Conservation (phyloP, 2,888 invertebrate genomes). For the Sminthurinus aureus region DNA sequence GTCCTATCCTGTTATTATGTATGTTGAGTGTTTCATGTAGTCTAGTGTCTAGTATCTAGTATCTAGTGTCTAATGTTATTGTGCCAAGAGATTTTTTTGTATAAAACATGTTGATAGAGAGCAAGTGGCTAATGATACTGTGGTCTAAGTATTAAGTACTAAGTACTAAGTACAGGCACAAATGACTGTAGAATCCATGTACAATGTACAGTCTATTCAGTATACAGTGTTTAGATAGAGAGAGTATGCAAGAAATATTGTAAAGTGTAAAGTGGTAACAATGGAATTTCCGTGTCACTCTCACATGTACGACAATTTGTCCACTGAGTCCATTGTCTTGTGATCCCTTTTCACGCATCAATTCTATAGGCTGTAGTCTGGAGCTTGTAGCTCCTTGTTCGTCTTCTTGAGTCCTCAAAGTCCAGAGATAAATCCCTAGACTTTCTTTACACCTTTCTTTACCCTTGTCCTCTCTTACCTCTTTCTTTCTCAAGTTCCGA, state of each 20-base stretch:
- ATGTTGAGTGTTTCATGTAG: background rate
- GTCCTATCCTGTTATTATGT: background rate
- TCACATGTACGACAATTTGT: conserved; percentile 58
- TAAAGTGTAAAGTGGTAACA: conserved; percentile 44
- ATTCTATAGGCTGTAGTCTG: no score
- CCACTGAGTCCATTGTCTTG: conserved; percentile 42
- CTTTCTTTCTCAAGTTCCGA: background rate
- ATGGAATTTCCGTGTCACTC: conserved; percentile 58
- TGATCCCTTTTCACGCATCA: conserved; percentile 23
- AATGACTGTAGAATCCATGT: conserved; percentile 4
- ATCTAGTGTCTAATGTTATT: no score
- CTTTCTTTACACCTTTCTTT: background rate
- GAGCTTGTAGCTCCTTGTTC: conserved; percentile 2
- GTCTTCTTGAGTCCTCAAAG: background rate
- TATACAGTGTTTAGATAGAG: conserved; percentile 24
- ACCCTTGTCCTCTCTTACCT: background rate
- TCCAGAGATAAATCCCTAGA: conserved; percentile 15
- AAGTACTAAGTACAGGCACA: no score
- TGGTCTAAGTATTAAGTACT: no score
- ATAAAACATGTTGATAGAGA: no score
- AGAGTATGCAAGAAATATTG: conserved; percentile 40
- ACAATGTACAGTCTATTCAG: background rate
- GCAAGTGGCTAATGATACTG: no score
- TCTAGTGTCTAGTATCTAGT: no score
- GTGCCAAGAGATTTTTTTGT: no score